Base-by-base conservation (phyloP, 2,888 invertebrate genomes). In the Cyaniris semiargus region DNA sequence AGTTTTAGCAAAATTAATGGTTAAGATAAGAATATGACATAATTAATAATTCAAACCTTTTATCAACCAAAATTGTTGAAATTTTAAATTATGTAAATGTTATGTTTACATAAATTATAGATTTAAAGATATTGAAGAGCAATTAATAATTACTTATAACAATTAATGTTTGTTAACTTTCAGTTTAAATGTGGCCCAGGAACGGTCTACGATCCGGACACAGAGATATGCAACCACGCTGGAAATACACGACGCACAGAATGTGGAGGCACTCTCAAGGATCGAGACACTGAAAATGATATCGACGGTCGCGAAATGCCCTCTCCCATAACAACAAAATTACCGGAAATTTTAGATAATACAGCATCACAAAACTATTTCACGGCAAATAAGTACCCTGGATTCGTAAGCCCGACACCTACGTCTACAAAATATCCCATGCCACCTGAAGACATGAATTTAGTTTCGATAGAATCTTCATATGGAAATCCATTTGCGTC, bases 141-240 rank as follows among this genome's bases (percentile, higher is more conserved):
- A n/a, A n/a, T n/a, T n/a, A n/a, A n/a, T n/a, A n/a, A n/a, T n/a
- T n/a, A 48, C 15, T 18, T 58, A 8, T 7, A 58, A n/a, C 58
- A n/a, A n/a, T n/a, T 4, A n/a, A 58, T 0, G 8, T n/a, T 58
- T n/a, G 7, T 58, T 58, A 21, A 58, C 8, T 79, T 95, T 79
- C 92, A 93, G 92, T 97, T 97, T 87, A 95, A 96, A 87, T 97
- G 97, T 85, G 96, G 95, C 23, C 95, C 95, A 58, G 97, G 96
- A 18, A 97, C 97, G 1, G 95, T 97, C 38, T 97, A 96, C 85
- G 96, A 97, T 84, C 95, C 95, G 60, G 93, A 95, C 38, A 94
- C 94, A 56, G 95, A 95, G 84, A 93, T 96, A 78, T 97, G 97
- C 85, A 96, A 96, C 83, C 95, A 96, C 86, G 96, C 97, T 1